Percentiles rank a stretch among this genome's conserved stretches.
Conservation (phyloP, 2,797 vertebrate species). For the Alexandromys oeconomus region DNA sequence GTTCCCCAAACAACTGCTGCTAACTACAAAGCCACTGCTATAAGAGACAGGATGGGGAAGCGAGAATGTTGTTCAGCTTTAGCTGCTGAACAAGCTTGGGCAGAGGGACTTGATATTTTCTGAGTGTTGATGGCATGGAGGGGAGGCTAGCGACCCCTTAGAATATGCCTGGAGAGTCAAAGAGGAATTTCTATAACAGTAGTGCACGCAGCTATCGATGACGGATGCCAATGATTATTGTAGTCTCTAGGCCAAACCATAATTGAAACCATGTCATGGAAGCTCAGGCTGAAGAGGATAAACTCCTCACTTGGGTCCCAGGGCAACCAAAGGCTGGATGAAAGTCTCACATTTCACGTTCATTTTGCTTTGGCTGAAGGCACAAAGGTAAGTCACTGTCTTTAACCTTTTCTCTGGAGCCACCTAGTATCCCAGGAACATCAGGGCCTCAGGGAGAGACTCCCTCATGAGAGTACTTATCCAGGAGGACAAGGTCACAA, state of each 20-base stretch:
- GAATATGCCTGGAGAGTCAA: not conserved
- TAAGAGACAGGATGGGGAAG: not conserved
- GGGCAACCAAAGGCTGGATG: not conserved
- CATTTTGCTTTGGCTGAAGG: not conserved
- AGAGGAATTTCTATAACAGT: not conserved
- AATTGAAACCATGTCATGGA: not conserved
- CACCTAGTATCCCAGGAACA: not conserved
- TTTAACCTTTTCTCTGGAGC: not conserved
- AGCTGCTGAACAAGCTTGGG: not conserved
- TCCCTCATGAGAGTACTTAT: not conserved
- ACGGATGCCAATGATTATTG: not conserved
- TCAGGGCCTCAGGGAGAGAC: not conserved
- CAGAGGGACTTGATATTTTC: conserved; percentile 32
- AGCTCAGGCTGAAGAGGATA: not conserved
- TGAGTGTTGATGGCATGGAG: not conserved
- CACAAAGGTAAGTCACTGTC: not conserved
- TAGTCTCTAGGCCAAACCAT: conserved; percentile 27
- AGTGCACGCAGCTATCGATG: not conserved
- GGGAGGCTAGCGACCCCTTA: not conserved
- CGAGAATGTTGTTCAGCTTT: not conserved
- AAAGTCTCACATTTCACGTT: not conserved
- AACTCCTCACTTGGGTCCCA: not conserved
- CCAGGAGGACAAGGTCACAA: not conserved
- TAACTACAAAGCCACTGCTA: not conserved
- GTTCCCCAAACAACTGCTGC: not conserved